Base-by-base conservation (phyloP, 2,888 invertebrate genomes). In the Artemia sp. region DNA sequence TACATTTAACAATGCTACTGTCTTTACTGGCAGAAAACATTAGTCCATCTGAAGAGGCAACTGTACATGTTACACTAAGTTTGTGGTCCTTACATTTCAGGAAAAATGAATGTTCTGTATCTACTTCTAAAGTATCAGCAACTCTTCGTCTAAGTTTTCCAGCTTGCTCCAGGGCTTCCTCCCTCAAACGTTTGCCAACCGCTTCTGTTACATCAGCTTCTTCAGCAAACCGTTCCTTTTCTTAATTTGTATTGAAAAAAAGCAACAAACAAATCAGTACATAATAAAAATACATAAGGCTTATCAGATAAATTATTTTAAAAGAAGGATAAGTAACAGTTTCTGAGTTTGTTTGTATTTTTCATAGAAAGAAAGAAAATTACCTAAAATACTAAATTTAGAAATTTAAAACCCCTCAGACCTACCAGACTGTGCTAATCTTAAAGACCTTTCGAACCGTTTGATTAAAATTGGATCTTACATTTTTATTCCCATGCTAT, bases 11-110 rank as follows among this genome's bases (percentile, higher is more conserved):
- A 70, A 96, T 83, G 68, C 84, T 83, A 67, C 90, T 87, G 78
- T 93, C 91, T 81, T 95, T 95, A 70, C 91, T 90, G 0, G 90
- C 93, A 51, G 88, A 86, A 78, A 85, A 94, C 0, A 89, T 80
- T 74, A 83, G 82, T 67, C 85, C 85, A 78, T 93, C 88, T 71
- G 81, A 81, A 51, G 88, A 86, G 7, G 94, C 78, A 74, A 88
- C 89, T 12, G 92, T 77, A 77, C 91, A 88, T 1, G 94, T 94
- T 11, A 93, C 79, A 0, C 90, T 81, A 70, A 86, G 80, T 74
- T 85, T 84, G 75, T 94, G 92, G 74, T 90, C 87, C 78, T 86
- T 88, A 73, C 86, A 86, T 73, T 84, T 86, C 67, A 91, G 79
- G 66, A 83, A 76, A 72, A 82, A 79, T 3, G 83, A 74, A 70